A percentile compares a stretch with the other conserved stretches of the same genome.
phyloP scores from a whole-genome alignment of 1,140 invertebrate genomes.

The Saccostrea glomerata region DNA sequence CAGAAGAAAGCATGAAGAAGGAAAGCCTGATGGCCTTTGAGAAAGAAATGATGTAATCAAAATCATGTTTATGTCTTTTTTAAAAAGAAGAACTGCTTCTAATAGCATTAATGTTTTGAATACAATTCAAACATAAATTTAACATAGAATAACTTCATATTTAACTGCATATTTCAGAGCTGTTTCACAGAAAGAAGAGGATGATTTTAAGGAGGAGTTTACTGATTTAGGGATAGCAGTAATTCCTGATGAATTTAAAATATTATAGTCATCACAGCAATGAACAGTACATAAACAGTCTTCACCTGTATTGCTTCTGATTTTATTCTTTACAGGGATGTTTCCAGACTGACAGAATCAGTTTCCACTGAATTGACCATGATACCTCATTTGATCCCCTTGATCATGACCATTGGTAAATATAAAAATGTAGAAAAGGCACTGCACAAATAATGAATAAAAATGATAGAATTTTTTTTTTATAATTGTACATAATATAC shows the following conservation, averaged over 20 bases:
- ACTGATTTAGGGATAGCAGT: background rate
- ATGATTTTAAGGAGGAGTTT: background rate
- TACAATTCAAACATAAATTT: too few species aligned
- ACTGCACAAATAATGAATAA: too few species aligned
- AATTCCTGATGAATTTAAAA: conserved; percentile 7
- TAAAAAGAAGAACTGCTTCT: too few species aligned
- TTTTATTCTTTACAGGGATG: background rate
- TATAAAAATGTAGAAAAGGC: background rate
- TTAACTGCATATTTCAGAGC: background rate
- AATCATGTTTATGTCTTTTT: background rate
- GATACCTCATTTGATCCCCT: background rate
- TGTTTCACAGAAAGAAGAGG: conserved; percentile 7
- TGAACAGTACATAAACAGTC: too few species aligned
- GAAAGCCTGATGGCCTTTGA: background rate
- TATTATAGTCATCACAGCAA: too few species aligned
- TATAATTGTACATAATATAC: too few species aligned
- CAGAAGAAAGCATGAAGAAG: conserved; percentile 27
- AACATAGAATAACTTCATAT: background rate
- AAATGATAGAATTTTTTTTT: too few species aligned
- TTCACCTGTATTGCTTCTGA: background rate
- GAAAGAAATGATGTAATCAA: conserved; percentile 12
- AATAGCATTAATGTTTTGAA: too few species aligned
- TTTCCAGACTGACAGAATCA: background rate
- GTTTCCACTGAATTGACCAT: background rate
- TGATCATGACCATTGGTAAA: background rate